A percentile compares a stretch with the other conserved stretches of the same genome.
Evolutionary conservation across 2,113 vertebrate species (phyloP).

Genomic region (Marmota monax): DNA sequence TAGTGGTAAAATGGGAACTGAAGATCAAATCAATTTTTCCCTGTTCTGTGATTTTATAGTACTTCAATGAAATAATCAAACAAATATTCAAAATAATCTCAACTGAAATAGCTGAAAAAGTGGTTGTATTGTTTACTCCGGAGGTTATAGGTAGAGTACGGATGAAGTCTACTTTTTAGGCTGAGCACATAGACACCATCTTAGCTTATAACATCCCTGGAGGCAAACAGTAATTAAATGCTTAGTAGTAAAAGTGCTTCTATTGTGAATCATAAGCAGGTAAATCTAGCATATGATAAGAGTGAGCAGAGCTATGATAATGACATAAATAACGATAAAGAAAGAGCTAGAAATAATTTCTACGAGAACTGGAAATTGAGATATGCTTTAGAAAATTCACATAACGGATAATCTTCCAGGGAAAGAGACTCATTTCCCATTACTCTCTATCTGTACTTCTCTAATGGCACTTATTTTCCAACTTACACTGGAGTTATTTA

Average conservation of each 20-base stretch:
- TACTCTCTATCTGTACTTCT: neutral
- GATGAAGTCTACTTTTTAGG: conserved; percentile 24
- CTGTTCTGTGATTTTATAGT: neutral
- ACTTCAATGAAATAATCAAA: conserved; percentile 37
- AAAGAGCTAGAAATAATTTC: conserved; percentile 47
- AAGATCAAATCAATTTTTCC: neutral
- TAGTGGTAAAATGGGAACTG: neutral
- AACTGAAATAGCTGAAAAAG: neutral
- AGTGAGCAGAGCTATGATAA: conserved; percentile 40
- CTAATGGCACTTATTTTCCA: conserved; percentile 13
- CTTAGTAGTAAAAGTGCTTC: conserved; percentile 53
- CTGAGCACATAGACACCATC: conserved; percentile 49
- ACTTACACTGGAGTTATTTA: neutral
- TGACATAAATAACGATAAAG: conserved; percentile 41
- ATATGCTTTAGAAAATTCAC: conserved; percentile 64
- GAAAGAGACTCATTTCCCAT: conserved; percentile 2
- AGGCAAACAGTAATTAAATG: conserved; percentile 72
- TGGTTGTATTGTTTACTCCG: neutral
- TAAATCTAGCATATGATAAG: conserved; percentile 51
- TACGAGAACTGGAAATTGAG: conserved; percentile 44
- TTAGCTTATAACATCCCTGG: conserved; percentile 51
- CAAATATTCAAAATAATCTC: neutral
- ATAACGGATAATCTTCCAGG: neutral
- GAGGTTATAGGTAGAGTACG: neutral
- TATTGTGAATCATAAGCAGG: conserved; percentile 55